Percentiles rank a stretch among this genome's conserved stretches.
Conservation (phyloP, 1,140 invertebrate genomes). For the Platorchestia sp. region DNA sequence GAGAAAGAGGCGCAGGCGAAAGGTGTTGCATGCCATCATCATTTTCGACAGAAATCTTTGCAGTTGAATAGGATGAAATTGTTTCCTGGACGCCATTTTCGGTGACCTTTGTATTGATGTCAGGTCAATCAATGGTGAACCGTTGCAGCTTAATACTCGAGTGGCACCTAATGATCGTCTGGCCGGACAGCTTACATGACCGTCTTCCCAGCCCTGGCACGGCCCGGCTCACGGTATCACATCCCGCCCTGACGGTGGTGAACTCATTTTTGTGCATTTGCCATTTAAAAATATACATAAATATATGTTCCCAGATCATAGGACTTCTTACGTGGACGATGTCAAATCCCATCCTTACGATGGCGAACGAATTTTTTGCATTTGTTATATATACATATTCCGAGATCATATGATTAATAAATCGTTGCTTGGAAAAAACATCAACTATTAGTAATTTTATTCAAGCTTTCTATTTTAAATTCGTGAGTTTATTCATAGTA, state of each 20-base stretch:
- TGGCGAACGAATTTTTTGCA: not conserved
- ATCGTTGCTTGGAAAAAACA: not conserved
- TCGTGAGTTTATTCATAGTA: not conserved
- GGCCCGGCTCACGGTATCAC: not conserved
- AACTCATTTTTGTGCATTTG: not conserved
- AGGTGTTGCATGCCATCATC: not conserved
- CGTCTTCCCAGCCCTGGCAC: not conserved
- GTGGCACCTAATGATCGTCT: not conserved
- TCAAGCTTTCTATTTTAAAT: not conserved
- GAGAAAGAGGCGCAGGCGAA: not conserved
- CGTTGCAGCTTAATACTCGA: not conserved
- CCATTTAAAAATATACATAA: too few species aligned
- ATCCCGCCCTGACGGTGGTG: not conserved
- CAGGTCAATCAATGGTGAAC: conserved; percentile 13
- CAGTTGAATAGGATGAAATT: not conserved
- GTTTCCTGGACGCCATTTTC: not conserved
- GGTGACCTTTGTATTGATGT: not conserved
- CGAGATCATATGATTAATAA: not conserved
- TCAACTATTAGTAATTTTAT: not conserved
- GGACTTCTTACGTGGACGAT: not conserved
- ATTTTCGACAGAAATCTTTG: not conserved
- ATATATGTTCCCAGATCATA: not conserved
- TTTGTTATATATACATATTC: not conserved
- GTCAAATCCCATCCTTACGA: not conserved
- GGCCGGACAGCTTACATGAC: not conserved